Conservation (phyloP, 1,140 invertebrate genomes). For the Cylas formicarius region DNA sequence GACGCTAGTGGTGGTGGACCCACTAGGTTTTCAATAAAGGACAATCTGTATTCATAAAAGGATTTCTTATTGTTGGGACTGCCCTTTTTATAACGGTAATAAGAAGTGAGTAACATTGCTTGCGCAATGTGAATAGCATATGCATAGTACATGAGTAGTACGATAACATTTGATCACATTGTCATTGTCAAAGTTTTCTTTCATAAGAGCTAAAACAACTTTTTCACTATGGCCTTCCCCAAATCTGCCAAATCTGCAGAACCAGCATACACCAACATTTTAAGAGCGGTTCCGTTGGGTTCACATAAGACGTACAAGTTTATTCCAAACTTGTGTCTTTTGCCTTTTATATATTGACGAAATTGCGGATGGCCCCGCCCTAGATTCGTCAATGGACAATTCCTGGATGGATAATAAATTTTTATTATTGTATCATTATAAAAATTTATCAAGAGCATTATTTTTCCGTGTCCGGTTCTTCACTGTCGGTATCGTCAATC, state of each 20-base stretch:
- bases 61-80: slow-evolving; percentile 3
- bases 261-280: slow-evolving; percentile 25
- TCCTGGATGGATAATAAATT: slow-evolving; percentile 28
- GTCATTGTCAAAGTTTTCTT: slow-evolving; percentile 17
- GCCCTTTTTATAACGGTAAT: slow-evolving; percentile 8
- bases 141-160: slow-evolving; percentile 25
- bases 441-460: slow-evolving; percentile 20
- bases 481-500: slow-evolving; percentile 14
- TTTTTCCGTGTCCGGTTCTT: slow-evolving; percentile 10
- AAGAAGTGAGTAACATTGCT: slow-evolving; percentile 20
- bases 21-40: slow-evolving; percentile 6
- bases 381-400: slow-evolving; percentile 31
- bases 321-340: slow-evolving; percentile 33
- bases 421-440: slow-evolving; percentile 31
- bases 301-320: slow-evolving; percentile 28
- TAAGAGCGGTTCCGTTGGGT: slow-evolving; percentile 18
- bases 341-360: slow-evolving; percentile 34
- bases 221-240: slow-evolving; percentile 10
- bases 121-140: slow-evolving; percentile 22
- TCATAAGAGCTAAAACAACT: slow-evolving; percentile 15
- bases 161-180: slow-evolving; percentile 19
- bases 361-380: slow-evolving; percentile 32
- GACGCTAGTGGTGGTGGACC: neutral
- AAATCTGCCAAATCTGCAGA: slow-evolving; percentile 1
- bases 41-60: slow-evolving; percentile 9